Evolutionary conservation across 2,113 vertebrate species (phyloP).

Genomic region (Callaeas wilsoni): DNA sequence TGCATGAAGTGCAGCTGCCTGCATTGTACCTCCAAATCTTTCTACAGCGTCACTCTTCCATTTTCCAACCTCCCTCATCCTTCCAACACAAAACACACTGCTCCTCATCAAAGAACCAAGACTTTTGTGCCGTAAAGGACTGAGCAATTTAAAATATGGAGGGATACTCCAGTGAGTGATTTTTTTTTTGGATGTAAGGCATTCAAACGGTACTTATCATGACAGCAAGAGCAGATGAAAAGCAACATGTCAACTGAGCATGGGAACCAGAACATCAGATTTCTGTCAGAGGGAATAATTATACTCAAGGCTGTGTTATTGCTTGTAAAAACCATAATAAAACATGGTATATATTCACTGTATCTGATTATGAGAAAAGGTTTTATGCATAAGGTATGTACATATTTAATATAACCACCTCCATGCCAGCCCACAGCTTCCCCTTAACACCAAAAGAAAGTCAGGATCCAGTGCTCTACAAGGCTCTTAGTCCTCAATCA

Average conservation of each 20-base stretch:
- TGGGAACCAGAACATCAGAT: not conserved
- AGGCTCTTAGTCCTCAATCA: not conserved
- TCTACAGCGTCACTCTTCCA: not conserved
- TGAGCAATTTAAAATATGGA: rapidly evolving
- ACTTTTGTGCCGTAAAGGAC: not conserved
- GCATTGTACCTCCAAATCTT: not conserved
- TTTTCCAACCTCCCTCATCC: not conserved
- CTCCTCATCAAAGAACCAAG: not conserved
- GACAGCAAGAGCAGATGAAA: not conserved
- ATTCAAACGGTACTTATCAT: not conserved
- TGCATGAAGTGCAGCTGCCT: not conserved
- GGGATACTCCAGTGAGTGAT: not conserved
- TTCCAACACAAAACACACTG: not conserved
- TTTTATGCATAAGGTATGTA: not conserved
- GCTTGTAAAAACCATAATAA: not conserved
- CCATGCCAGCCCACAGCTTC: not conserved
- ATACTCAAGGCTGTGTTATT: not conserved
- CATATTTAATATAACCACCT: not conserved
- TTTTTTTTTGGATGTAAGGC: not conserved
- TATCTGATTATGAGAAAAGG: not conserved
- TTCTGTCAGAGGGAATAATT: not conserved
- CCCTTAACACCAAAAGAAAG: not conserved
- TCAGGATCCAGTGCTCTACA: not conserved
- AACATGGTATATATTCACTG: not conserved
- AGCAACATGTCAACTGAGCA: not conserved